Evolutionary conservation across 30 jellyfish, hydroid and myxozoan genomes (phyloP).

Genomic region (Hydra vulgaris): DNA sequence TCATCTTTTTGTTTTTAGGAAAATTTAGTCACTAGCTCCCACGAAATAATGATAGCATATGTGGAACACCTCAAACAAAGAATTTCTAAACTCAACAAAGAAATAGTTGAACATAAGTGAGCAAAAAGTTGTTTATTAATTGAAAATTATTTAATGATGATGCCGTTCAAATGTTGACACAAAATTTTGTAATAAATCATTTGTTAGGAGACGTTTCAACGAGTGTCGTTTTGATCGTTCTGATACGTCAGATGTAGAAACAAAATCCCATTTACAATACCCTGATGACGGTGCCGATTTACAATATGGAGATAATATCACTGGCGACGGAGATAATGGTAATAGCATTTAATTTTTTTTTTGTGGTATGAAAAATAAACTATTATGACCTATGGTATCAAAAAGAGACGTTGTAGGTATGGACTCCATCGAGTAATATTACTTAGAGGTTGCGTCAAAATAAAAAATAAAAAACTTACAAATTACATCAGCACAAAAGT

Average conservation of each 20-base stretch:
- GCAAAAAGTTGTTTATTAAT: not conserved
- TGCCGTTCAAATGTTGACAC: not conserved
- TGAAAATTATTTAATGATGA: not conserved
- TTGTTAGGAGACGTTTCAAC: not conserved
- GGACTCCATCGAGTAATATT: no score
- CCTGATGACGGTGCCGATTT: not conserved
- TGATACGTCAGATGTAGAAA: not conserved
- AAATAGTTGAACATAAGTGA: slow-evolving; percentile 3
- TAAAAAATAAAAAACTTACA: no score
- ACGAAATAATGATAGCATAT: slow-evolving; percentile 26
- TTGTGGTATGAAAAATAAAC: no score
- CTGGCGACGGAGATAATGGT: not conserved
- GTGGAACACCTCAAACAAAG: not conserved
- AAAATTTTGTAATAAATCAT: no score
- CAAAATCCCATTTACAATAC: not conserved
- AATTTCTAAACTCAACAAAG: slow-evolving; percentile 6
- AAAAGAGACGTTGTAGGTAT: no score
- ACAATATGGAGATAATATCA: not conserved
- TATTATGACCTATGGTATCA: no score
- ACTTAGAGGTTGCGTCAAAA: no score
- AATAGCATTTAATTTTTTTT: no score
- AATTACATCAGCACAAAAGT: no score
- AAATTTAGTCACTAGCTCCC: not conserved
- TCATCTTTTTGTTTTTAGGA: slow-evolving; percentile 9
- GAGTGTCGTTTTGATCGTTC: not conserved